Conservation (phyloP, 2,113 vertebrate genomes). For the Scomber scombrus region DNA sequence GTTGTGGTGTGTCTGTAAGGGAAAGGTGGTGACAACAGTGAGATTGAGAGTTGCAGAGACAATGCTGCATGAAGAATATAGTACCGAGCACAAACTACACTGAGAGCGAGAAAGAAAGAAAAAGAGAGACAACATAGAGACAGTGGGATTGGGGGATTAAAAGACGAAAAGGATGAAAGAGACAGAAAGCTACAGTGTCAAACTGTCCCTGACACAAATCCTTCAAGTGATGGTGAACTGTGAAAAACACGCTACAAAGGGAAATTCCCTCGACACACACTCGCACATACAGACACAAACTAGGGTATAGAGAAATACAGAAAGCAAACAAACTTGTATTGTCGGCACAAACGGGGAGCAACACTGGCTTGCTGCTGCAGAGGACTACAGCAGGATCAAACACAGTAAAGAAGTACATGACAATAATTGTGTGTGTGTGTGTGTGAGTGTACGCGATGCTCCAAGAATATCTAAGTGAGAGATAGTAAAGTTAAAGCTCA, state of each 20-base stretch:
- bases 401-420: slow-evolving; percentile 13
- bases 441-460: slow-evolving; percentile 1
- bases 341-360: slow-evolving; percentile 29
- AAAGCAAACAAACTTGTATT: slow-evolving; percentile 55
- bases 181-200: slow-evolving; percentile 37
- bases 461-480: slow-evolving; percentile 38
- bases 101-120: neutral
- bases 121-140: slow-evolving; percentile 13
- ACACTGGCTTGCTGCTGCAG: slow-evolving; percentile 16
- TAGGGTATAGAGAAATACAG: slow-evolving; percentile 33
- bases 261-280: slow-evolving; percentile 73
- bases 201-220: slow-evolving; percentile 67
- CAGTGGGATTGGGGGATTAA: slow-evolving; percentile 10
- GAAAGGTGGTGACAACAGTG: slow-evolving; percentile 10
- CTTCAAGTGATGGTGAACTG: slow-evolving; percentile 63
- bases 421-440: neutral
- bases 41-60: slow-evolving; percentile 6
- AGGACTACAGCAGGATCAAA: slow-evolving; percentile 41
- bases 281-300: slow-evolving; percentile 32
- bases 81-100: neutral
- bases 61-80: slow-evolving; percentile 1
- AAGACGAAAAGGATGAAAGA: slow-evolving; percentile 25
- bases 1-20: slow-evolving; percentile 30
- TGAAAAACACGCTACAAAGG: slow-evolving; percentile 68
- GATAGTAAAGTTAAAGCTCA: slow-evolving; percentile 37